Evolutionary conservation across 2,797 vertebrate genomes (phyloP).

Genomic region (Chelmon rostratus): DNA sequence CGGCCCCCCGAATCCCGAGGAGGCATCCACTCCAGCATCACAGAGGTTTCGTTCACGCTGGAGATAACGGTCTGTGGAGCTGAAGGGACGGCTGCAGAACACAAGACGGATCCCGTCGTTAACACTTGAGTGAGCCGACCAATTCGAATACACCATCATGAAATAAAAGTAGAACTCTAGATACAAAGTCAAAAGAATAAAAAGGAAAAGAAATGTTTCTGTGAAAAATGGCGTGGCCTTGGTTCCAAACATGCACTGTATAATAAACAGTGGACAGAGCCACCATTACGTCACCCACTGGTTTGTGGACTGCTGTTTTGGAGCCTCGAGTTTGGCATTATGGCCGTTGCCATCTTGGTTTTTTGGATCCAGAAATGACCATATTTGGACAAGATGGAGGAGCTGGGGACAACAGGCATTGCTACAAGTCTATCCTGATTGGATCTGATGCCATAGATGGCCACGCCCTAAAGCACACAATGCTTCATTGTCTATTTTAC

Average conservation of each 20-base stretch:
- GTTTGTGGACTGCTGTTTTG: too few species aligned
- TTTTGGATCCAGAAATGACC: too few species aligned
- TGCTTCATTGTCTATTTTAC: too few species aligned
- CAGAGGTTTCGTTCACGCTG: constrained; percentile 96
- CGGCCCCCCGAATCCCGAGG: constrained; percentile 93
- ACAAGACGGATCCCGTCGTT: not conserved
- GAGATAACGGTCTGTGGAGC: constrained; percentile 94
- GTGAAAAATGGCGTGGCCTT: not conserved
- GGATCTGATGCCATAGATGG: too few species aligned
- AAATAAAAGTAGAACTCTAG: not conserved
- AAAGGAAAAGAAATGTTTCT: not conserved
- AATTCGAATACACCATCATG: not conserved
- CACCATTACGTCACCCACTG: too few species aligned
- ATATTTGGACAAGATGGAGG: too few species aligned
- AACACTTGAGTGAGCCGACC: not conserved
- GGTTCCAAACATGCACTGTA: not conserved
- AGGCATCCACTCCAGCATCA: constrained; percentile 94
- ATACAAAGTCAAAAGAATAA: not conserved
- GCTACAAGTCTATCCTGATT: too few species aligned
- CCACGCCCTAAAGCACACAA: too few species aligned
- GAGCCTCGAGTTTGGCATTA: too few species aligned
- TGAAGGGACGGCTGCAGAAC: constrained; percentile 90
- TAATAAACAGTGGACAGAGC: too few species aligned
- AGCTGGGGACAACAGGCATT: too few species aligned
- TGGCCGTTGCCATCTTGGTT: too few species aligned